Evolutionary conservation across 1,140 invertebrate genomes (phyloP), one percentile per base, ranked within the genome.

Genomic region (Macrobrachium nipponense): DNA sequence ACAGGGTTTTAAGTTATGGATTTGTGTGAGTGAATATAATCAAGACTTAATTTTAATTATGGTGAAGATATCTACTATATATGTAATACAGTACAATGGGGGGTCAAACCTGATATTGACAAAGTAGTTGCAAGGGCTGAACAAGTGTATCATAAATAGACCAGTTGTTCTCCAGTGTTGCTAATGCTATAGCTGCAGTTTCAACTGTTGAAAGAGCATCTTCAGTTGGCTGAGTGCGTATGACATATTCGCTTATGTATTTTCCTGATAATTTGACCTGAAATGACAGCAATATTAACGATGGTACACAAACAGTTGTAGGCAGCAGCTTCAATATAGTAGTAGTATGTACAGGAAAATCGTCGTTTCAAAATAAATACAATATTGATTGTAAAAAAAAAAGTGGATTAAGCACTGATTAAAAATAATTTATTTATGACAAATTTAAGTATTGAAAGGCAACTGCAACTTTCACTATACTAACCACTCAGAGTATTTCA

Each of bases 201-300:
- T 98, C 97, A 51, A 98, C 91, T 0, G 97, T 98, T 66, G 97
- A 98, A 17, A 98, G 92, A 90, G 96, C 97, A 51, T 95, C 95
- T 91, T 98, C 96, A 43, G 95, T 96, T 8, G 97, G 97, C 90
- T 98, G 97, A 8, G 97, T 98, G 88, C 97, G 93, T 88, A 98
- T 97, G 78, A 97, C 95, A 91, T 98, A 98, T 91, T 95, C 94
- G 91, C 97, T 98, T 70, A 92, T 93, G 86, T 92, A 93, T 70
- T 92, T 93, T 8, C 93, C 93, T 66, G 95, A 91, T 58, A 98
- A 92, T 91, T 97, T 97, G 3, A 97, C 95, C 92, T 94, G 84
- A 62, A 80, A 70, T 27, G 17, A 59, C 8, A 72, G 18, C 27
- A 87, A 70, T 23, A 61, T n/a, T 15, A 11, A 44, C 14, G n/a